Base-by-base conservation (phyloP, 1,140 invertebrate species). In the Araneus ventricosus region DNA sequence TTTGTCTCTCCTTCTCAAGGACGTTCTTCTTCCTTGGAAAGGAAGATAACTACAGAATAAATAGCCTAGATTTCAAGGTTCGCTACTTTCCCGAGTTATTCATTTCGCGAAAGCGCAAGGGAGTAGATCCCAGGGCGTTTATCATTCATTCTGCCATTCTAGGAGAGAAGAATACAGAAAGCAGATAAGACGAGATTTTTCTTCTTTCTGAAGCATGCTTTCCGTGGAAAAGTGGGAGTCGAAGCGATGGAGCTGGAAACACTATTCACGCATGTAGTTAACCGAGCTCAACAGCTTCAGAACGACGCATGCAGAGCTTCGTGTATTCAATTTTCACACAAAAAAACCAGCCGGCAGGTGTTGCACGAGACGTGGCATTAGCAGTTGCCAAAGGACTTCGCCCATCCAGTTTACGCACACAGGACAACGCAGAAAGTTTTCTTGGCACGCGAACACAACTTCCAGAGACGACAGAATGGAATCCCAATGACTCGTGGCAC, bases 1-100 rank as follows among this genome's bases (percentile, higher is more conserved):
- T 67, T 27, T n/a, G 24, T 63, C n/a, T 63, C 24, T n/a, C 8
- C 27, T 8, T 67, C 61, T 27, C 8, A n/a, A 67, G 61, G 61
- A 67, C 61, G 27, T 27, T 24, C 61, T 24, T 75, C 14, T 52
- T 63, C n/a, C 22, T 24, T 37, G 67, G 30, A 27, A 75, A 30
- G 27, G 10, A 30, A 75, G 27, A 75, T 34, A 75, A 75, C 67
- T 17, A 34, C 67, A 17, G 67, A 34, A 75, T 75, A 34, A 75
- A 75, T 75, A 75, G 67, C n/a, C 24, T 27, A 63, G 61, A 63
- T 20, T 75, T 75, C 67, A 75, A 75, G 30, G 67, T 75, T 30
- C 67, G 67, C 67, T 75, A 34, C 67, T 75, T 37, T 30, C 20
- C 2, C 22, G 30, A 17, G 30, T 30, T 75, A 75, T 75, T 75